Evolutionary conservation across 2,888 invertebrate species (phyloP), one percentile per base, ranked within the genome.

Genomic region (Listrodromus nycthemerus): DNA sequence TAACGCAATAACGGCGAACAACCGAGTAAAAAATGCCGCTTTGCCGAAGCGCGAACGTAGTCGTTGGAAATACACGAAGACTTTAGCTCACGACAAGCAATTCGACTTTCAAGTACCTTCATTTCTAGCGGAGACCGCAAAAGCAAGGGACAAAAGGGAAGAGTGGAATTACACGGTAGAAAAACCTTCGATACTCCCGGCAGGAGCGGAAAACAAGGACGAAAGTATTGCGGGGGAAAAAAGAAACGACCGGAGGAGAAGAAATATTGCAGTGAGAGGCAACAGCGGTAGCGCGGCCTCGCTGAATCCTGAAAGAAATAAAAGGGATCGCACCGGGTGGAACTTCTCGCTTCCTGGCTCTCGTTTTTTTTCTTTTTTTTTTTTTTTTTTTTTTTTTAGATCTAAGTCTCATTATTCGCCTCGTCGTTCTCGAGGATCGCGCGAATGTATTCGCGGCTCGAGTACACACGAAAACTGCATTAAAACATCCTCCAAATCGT

Each of bases 221-320:
- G 24, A 37, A 48, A 52, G 30, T 63, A n/a, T 10, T n/a, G 8
- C 30, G 37, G 65, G 41, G 24, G 48, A 33, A 41, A 70, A 33
- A 19, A 27, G 41, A 52, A 65, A 65, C 30, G 67, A 73, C 52
- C 45, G 45, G 37, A 75, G 24, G 76, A 71, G 74, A 81, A 70
- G 50, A 82, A 61, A 73, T 61, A 73, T 73, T 73, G 61, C 61
- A 48, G 69, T 33, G 37, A 71, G 58, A 63, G 63, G 52, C 37
- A 65, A 24, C 55, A 74, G 71, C 65, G 52, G 70, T 70, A 55
- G 79, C 66, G 67, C 76, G 52, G 45, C 41, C 16, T 30, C 30
- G 63, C 45, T 52, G 76, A 75, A 50, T 37, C 13, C 27, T 1
- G 45, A 73, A 33, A 61, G 6, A 13, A 74, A 61, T 61, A 74